Evolutionary conservation across 2,113 vertebrate species (phyloP).

Genomic region (Myrmophylax atrothorax): DNA sequence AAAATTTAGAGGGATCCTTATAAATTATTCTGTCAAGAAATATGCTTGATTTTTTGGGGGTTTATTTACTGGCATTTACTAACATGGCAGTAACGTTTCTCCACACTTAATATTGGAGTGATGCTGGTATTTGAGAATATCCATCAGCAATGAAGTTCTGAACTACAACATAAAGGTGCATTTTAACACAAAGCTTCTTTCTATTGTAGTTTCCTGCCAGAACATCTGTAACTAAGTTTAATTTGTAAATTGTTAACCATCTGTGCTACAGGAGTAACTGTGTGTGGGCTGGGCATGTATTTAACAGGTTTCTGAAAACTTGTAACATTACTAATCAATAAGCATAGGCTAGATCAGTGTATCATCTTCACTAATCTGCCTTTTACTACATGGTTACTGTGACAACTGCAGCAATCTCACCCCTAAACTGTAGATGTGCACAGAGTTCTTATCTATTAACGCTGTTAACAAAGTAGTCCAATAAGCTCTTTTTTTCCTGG

Average conservation of each 20-base stretch:
- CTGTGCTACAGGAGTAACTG: not conserved
- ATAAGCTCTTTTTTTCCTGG: conserved; percentile 80
- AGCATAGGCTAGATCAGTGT: not conserved
- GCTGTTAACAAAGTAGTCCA: conserved; percentile 66
- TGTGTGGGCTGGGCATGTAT: not conserved
- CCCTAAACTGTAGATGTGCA: not conserved
- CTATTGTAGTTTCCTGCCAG: not conserved
- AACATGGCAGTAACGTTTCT: not conserved
- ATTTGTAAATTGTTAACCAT: not conserved
- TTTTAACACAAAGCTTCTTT: not conserved
- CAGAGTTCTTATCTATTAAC: not conserved
- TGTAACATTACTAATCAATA: not conserved
- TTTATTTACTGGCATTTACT: not conserved
- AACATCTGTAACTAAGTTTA: not conserved
- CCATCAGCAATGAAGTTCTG: not conserved
- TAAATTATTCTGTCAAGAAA: not conserved
- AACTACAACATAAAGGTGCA: not conserved
- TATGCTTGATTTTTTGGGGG: not conserved
- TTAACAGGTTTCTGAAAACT: not conserved
- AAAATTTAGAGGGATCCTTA: not conserved
- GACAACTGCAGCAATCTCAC: not conserved
- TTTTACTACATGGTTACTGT: not conserved
- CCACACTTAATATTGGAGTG: not conserved
- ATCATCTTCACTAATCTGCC: not conserved
- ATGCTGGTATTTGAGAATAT: not conserved